These are phyloP conservation scores for Nomada hirtipes DNA, from an alignment of 2,888 invertebrate genomes.

Conservation along the genomic window DNA sequence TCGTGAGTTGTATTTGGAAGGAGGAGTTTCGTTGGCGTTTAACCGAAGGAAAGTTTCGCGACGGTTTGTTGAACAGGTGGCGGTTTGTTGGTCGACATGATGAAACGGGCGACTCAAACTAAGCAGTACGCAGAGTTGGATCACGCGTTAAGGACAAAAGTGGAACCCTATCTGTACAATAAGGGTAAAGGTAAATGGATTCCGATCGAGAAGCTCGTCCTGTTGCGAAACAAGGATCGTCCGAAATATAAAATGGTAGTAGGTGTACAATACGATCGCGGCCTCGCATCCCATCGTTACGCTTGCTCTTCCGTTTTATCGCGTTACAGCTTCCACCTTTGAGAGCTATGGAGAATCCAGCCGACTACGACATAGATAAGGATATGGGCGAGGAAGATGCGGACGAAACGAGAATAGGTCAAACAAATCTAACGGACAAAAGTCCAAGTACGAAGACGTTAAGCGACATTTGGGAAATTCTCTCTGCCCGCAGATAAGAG, in stretches of 20 bases:
- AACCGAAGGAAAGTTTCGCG: background rate
- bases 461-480: background rate
- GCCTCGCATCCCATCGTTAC: background rate
- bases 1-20: background rate
- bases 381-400: conserved; percentile 86
- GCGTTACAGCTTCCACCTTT: conserved; percentile 88
- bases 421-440: background rate
- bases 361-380: conserved; percentile 93
- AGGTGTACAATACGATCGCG: background rate
- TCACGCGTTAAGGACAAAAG: conserved; percentile 95
- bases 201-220: conserved; percentile 94
- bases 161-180: conserved; percentile 96
- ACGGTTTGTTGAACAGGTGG: conserved; percentile 87
- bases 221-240: conserved; percentile 94
- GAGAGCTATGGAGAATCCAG: conserved; percentile 92
- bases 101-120: conserved; percentile 95
- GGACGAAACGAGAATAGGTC: conserved; percentile 81
- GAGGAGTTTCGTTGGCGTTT: no score
- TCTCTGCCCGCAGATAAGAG: conserved; percentile 76
- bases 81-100: conserved; percentile 96
- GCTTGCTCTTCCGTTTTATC: no score
- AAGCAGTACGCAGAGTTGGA: conserved; percentile 97
- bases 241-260: conserved; percentile 91
- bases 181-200: conserved; percentile 96
- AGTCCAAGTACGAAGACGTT: no score